Evolutionary conservation across 2,888 invertebrate genomes (phyloP), one percentile per base, ranked within the genome.

Genomic region (Carabus problematicus): DNA sequence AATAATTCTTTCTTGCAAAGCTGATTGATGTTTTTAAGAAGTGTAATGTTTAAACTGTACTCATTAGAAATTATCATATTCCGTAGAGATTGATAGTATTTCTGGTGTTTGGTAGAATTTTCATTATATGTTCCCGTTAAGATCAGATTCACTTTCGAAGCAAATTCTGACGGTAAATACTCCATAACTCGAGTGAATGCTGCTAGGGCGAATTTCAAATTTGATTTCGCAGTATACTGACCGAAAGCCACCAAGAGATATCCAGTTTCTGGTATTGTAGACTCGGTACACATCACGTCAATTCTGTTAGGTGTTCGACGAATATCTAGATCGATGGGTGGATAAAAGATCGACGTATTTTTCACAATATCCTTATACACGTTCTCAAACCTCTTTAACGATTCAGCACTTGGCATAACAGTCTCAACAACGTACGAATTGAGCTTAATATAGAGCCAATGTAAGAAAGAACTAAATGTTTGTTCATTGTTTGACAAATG

Each of bases 161-260:
- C 8, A 8, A 39, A 12, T n/a, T 39, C 12, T 14, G 16, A 12
- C 12, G 47, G 40, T 0, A 18, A 29, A 42, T 54, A 12, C 18
- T 63, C 14, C 18, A 54, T 7, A 18, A 41, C 16, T 41, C 14
- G 16, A 8, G 12, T 42, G 54, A 63, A 63, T 41, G 54, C 52
- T 16, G 40, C 16, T 14, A 63, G n/a, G 6, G 45, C 29, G n/a
- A 63, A 42, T 14, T 63, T 11, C 6, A 63, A 63, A 54, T 63
- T 63, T 40, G 16, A 19, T 16, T 54, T 8, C 3, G 4, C 12
- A 9, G 9, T 40, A 54, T 52, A 63, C 41, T 54, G 18, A 6
- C 54, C 63, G 18, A 63, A 63, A 54, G 43, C 16, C 14, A 52
- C 41, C n/a, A 63, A 52, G 16, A 63, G 6, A 16, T 42, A 63